These are phyloP conservation scores for Salvelinus alpinus DNA, from an alignment of 2,113 vertebrate species.

Conservation along the genomic window DNA sequence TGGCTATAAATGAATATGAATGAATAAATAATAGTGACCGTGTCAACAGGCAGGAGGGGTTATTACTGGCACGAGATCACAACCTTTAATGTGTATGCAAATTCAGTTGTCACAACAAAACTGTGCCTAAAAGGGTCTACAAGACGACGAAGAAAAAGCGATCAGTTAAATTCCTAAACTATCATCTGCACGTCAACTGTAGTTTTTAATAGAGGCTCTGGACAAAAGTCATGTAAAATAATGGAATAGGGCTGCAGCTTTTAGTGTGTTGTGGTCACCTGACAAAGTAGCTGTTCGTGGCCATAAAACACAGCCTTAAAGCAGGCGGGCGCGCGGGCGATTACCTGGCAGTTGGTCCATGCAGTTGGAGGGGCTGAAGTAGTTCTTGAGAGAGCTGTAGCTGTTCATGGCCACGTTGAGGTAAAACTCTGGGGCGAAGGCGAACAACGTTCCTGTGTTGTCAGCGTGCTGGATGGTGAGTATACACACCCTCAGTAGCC, in stretches of 20 bases:
- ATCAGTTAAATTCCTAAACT: too few relatives aligned
- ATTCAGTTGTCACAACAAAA: neutral
- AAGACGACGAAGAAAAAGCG: too few relatives aligned
- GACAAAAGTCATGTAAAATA: too few relatives aligned
- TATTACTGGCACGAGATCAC: too few relatives aligned
- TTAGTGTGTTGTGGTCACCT: too few relatives aligned
- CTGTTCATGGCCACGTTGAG: conserved; percentile 97
- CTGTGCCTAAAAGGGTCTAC: too few relatives aligned
- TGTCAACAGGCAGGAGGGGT: too few relatives aligned
- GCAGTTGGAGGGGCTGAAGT: conserved; percentile 92
- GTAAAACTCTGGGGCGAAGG: conserved; percentile 96
- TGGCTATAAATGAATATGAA: too few relatives aligned
- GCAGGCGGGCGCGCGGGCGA: neutral
- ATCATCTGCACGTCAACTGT: too few relatives aligned
- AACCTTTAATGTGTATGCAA: neutral
- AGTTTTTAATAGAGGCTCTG: too few relatives aligned
- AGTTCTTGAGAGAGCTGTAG: conserved; percentile 97
- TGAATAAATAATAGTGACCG: too few relatives aligned
- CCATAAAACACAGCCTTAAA: neutral
- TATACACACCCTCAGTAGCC: conserved; percentile 91
- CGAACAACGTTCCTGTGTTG: conserved; percentile 84
- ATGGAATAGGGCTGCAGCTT: too few relatives aligned
- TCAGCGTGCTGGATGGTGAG: conserved; percentile 89
- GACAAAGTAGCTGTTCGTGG: neutral
- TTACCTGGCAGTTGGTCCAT: conserved; percentile 95